Conservation (phyloP, 2,888 invertebrate genomes). For the Tricholauxania praeusta region DNA sequence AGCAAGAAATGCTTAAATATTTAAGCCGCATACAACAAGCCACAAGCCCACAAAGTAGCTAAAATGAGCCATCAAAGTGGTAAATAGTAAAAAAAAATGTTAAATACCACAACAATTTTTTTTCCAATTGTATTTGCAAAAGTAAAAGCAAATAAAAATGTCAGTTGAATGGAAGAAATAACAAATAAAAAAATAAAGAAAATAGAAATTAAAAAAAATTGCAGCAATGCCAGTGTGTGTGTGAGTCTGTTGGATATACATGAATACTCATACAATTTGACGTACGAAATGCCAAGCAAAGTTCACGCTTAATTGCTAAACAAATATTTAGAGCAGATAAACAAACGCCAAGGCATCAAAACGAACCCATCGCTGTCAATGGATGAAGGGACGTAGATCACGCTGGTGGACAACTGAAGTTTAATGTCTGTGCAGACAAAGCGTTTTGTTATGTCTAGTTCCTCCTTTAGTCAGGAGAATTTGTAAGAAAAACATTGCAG, state of each 20-base stretch:
- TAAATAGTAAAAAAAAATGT: neutral
- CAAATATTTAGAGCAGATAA: slow-evolving; percentile 20
- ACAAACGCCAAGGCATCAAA: neutral
- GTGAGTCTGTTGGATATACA: neutral
- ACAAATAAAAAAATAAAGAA: neutral
- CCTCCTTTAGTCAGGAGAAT: no score
- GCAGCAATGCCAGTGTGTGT: no score
- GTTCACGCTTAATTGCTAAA: slow-evolving; percentile 25
- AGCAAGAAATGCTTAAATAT: no score
- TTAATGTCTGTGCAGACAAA: no score
- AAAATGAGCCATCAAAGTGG: neutral
- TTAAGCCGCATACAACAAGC: neutral
- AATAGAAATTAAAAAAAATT: neutral
- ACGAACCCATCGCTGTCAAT: no score
- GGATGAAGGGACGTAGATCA: no score
- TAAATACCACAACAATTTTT: slow-evolving; percentile 12
- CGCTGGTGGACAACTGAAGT: no score
- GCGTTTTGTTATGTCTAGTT: no score
- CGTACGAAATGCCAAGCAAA: neutral
- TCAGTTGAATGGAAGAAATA: neutral
- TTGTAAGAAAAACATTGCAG: no score
- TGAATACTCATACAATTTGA: neutral
- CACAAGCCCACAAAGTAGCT: neutral
- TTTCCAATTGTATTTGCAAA: slow-evolving; percentile 7
- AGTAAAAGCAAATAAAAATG: slow-evolving; percentile 17